Evolutionary conservation across 2,797 vertebrate genomes (phyloP), one percentile per base, ranked within the genome.

Genomic region (Schizopygopsis malacanthus): DNA sequence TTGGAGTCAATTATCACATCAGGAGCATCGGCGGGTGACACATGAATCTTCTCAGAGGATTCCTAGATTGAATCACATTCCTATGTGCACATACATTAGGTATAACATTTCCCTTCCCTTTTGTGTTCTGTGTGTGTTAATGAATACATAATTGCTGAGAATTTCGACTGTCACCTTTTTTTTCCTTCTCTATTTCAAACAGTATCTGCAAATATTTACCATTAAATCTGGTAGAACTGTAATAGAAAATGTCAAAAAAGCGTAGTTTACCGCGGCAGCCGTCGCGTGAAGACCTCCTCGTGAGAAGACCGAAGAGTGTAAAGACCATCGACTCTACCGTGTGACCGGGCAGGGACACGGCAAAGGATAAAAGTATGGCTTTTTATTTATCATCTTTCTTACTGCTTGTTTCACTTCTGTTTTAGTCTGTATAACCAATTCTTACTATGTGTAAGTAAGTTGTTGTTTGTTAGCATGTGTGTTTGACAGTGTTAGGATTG

Each of bases 1-100:
- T 11, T 69, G 6, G 28, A 77, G 39, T 52, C 72, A 79, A 85
- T 87, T 85, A 88, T n/a, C 83, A 82, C 87, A 33, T 81, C 47
- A 52, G 73, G 81, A 75, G 22, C 25, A 20, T n/a, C 28, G 1
- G 39, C 4, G 45, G n/a, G 41, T 65, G 76, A 37, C 20, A 39
- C 37, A 28, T 1, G 43, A 56, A 54, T 33, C 73, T 81, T 70
- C 82, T 80, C 77, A 13, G 43, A 50, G 80, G 79, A 76, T 71
- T 76, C 45, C 13, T 43, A 22, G 43, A 70, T 79, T 28, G 71
- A 79, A 85, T 84, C 75, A 85, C 83, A 43, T 79, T 28, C 47
- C 61, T 37, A 33, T 87, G 79, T 67, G 54, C 75, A 84, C 78
- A 78, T 54, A 84, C 45, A 39, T 83, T 13, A 56, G 8, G 59